A percentile compares a stretch with the other conserved stretches of the same genome.
These are phyloP conservation scores for Rhopalosiphum maidis DNA, from an alignment of 1,140 invertebrate genomes.

Conservation along the genomic window DNA sequence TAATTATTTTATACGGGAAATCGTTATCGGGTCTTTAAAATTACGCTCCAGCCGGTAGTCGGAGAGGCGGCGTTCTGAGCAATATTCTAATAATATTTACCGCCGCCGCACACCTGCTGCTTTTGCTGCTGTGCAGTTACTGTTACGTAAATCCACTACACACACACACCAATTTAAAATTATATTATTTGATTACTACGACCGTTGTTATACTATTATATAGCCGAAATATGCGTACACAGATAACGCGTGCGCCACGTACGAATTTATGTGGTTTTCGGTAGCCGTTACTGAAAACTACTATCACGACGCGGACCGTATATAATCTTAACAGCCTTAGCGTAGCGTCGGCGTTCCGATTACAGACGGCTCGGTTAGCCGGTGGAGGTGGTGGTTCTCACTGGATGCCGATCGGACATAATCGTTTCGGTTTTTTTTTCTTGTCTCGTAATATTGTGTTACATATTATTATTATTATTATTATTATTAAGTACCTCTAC, in stretches of 20 bases:
- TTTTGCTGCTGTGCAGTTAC: not conserved
- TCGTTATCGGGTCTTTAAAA: not conserved
- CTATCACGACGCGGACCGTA: not conserved
- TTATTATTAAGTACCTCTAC: not conserved
- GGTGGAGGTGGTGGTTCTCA: not conserved
- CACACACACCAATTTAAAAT: not conserved
- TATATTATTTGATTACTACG: not conserved
- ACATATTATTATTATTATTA: not conserved
- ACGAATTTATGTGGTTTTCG: not conserved
- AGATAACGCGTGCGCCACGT: not conserved
- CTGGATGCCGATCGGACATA: not conserved
- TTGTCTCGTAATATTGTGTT: not conserved
- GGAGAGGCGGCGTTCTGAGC: not conserved
- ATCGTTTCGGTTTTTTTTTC: not conserved
- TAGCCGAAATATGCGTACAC: not conserved
- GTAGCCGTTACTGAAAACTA: not conserved
- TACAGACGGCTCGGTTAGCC: not conserved
- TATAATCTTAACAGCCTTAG: not conserved
- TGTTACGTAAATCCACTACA: not conserved
- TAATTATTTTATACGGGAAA: not conserved
- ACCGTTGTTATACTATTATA: not conserved
- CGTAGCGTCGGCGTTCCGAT: not conserved
- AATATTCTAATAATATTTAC: not conserved
- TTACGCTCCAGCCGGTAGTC: not conserved
- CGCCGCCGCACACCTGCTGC: conserved; percentile 5